Evolutionary conservation across 2,888 invertebrate genomes (phyloP), one percentile per base, ranked within the genome.

Genomic region (Miltochrista miniata): DNA sequence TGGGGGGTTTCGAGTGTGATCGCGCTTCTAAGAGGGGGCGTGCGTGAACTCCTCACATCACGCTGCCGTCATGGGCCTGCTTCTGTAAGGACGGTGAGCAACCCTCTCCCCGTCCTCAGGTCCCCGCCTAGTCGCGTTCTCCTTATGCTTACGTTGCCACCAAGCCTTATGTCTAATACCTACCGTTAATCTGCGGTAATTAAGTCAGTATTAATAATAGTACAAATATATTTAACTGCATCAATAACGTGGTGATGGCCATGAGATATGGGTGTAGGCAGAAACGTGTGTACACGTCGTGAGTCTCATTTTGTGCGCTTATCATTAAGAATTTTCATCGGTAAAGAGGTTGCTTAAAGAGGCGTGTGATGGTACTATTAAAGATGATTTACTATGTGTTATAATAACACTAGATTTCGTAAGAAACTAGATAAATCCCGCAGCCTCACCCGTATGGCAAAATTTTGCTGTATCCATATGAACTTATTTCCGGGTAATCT

Each of bases 241-340:
- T 45, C 41, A 48, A 31, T 41, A 47, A 53, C 31, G 10, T 44
- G 45, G 46, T 18, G 29, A 46, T 33, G 54, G 52, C 48, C 14
- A 38, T 34, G 33, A 40, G 45, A 48, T 41, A 35, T 48, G 12
- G 18, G 18, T 24, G 5, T 47, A 35, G 12, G 39, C 29, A 53
- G 37, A 61, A 64, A 62, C 64, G 65, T 64, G 64, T 52, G 50
- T 41, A 44, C 11, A 13, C 31, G 10, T 64, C 64, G 62, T 64
- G 64, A 61, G 48, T 18, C 41, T n/a, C 34, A 48, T 51, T 42
- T 34, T 24, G 34, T 31, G 15, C 18, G 29, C 30, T 35, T 41
- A 41, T 36, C 30, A 29, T 13, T 43, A 12, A 24, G 24, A 35
- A 44, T 37, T 43, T 42, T 38, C 13, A 33, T 39, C 15, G 12